Evolutionary conservation across 2,888 invertebrate genomes (phyloP).

Genomic region (Dryobota labecula): DNA sequence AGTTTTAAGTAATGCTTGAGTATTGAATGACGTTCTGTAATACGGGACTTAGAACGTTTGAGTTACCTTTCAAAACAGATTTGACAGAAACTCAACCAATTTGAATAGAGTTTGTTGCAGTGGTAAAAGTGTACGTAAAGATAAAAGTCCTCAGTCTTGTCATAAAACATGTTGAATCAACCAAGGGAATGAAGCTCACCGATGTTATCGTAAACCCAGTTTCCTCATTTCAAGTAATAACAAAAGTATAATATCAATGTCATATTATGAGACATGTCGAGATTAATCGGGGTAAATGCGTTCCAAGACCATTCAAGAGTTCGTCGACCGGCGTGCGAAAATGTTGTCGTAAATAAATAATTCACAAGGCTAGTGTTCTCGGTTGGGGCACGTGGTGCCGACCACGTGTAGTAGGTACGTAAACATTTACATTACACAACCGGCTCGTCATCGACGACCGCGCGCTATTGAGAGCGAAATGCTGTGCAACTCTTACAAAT

Average conservation of each 20-base stretch:
- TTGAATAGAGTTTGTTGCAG: not conserved
- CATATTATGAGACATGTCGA: constrained; percentile 75
- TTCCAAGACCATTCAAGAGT: constrained; percentile 88
- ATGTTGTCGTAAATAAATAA: constrained; percentile 91
- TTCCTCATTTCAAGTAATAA: constrained; percentile 47
- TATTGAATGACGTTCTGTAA: no score
- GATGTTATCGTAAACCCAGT: constrained; percentile 33
- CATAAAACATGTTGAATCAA: constrained; percentile 4
- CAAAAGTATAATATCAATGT: constrained; percentile 60
- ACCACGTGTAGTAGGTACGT: constrained; percentile 89
- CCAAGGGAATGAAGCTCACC: constrained; percentile 2
- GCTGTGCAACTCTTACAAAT: constrained; percentile 79
- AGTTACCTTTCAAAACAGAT: constrained; percentile 1
- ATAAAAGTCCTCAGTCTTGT: not conserved
- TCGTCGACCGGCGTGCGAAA: constrained; percentile 90
- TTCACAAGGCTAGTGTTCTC: constrained; percentile 91
- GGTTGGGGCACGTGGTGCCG: constrained; percentile 87
- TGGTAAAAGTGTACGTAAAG: constrained; percentile 7
- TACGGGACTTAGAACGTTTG: constrained; percentile 1
- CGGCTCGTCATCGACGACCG: constrained; percentile 88
- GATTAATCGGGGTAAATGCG: constrained; percentile 88
- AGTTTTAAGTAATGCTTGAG: no score
- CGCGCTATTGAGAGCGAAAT: constrained; percentile 86
- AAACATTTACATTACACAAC: constrained; percentile 90
- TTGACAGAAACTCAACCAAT: constrained; percentile 11